Evolutionary conservation across 2,113 vertebrate genomes (phyloP), one percentile per base, ranked within the genome.

Genomic region (Peromyscus maniculatus): DNA sequence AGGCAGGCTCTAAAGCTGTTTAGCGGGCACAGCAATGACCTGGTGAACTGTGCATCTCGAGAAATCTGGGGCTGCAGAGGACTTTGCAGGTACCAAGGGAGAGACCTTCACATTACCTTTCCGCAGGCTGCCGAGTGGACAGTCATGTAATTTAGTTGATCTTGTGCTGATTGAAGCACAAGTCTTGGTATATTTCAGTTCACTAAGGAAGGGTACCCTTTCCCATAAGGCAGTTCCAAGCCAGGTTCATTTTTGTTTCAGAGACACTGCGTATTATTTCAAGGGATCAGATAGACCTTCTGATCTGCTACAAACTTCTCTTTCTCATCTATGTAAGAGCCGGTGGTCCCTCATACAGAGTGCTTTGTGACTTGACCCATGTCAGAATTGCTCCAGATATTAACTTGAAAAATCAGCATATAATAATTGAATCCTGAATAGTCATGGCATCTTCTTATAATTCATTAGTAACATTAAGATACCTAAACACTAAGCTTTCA

Each of bases 381-480:
- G 36, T 78, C n/a, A 59, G 39, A 93, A 46, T 10, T 9, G 91
- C 13, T n/a, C 4, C 22, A 88, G 7, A 62, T 22, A 57, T 28
- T 88, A 87, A 84, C 55, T 82, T 72, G 9, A 80, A 93, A 84
- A 84, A 80, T 77, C 24, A 89, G 31, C 12, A 62, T 39, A n/a
- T 46, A 6, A 78, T n/a, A 89, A 93, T 10, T 82, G 69, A 19
- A 93, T 59, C 26, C 36, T 90, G 16, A 97, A 93, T 28, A 91
- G n/a, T 13, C 43, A 90, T 11, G n/a, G 33, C 6, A 74, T 89
- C 55, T 28, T 26, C 80, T 52, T 71, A 90, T 67, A 36, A 67
- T 91, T n/a, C 90, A 16, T 39, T 55, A 43, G 43, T 13, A 84
- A 28, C 24, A 64, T 84, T 64, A 82, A 43, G 79, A 87, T 83